These are phyloP conservation scores for Theocolax elegans DNA, from an alignment of 1,140 invertebrate species.

Conservation along the genomic window DNA sequence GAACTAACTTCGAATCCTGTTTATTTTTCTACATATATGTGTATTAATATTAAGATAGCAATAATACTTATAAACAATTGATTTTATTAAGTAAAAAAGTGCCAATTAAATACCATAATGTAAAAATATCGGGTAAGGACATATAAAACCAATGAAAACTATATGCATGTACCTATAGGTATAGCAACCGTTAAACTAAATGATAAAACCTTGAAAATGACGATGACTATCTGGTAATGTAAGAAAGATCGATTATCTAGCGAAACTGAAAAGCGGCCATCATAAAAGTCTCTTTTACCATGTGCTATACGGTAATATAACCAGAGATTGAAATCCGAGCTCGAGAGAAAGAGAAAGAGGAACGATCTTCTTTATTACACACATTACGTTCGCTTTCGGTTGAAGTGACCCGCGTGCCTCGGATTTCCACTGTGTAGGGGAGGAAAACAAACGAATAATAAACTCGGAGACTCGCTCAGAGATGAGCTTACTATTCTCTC, in stretches of 20 bases:
- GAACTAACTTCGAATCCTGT: no score
- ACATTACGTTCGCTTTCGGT: background rate
- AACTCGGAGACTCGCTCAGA: background rate
- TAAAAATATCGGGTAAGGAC: no score
- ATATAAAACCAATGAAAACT: no score
- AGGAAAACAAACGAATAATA: background rate
- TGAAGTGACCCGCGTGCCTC: background rate
- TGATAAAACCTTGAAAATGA: background rate
- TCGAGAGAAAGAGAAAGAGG: no score
- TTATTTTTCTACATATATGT: no score
- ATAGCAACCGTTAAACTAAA: no score
- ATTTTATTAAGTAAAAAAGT: no score
- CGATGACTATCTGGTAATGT: background rate
- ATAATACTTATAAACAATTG: no score
- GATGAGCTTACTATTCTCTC: background rate
- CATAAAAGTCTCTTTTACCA: background rate
- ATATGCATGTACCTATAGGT: no score
- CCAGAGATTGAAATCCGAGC: background rate
- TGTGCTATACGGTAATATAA: background rate
- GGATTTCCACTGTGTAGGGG: background rate
- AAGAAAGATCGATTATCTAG: background rate
- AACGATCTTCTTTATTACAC: background rate
- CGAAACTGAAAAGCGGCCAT: background rate
- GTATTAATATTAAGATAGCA: no score
- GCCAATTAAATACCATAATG: no score